These are phyloP conservation scores for Pagrus major DNA, from an alignment of 2,113 vertebrate genomes.

Conservation along the genomic window DNA sequence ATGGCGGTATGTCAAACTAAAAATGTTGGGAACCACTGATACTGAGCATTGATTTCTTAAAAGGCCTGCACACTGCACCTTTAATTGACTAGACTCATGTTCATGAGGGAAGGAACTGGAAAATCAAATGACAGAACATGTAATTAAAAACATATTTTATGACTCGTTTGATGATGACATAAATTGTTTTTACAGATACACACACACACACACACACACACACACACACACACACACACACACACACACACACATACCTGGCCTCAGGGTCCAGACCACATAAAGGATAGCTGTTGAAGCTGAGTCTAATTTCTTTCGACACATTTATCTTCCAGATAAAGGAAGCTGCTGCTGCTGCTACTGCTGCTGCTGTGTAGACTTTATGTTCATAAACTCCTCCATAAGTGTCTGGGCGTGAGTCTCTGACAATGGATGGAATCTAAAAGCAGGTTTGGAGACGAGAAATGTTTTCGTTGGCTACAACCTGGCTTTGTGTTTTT, in stretches of 20 bases:
- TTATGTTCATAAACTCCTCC: background rate
- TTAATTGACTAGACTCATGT: background rate
- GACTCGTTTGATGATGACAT: background rate
- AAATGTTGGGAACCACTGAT: background rate
- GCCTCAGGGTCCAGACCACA: slow-evolving; percentile 10
- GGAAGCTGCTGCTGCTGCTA: background rate
- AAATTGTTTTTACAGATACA: background rate
- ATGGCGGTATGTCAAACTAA: background rate
- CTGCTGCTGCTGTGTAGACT: background rate
- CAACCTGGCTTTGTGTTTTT: slow-evolving; percentile 3
- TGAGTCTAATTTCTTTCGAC: slow-evolving; percentile 30
- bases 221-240: background rate
- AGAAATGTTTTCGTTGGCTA: background rate
- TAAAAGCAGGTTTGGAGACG: background rate
- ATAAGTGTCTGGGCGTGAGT: background rate
- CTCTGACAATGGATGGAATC: background rate
- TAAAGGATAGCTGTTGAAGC: slow-evolving; percentile 9
- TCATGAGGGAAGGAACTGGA: background rate
- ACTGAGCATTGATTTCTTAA: background rate
- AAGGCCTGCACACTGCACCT: background rate
- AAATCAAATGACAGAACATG: background rate
- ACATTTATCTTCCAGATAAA: slow-evolving; percentile 12
- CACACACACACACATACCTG: background rate
- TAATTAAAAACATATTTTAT: background rate
- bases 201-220: background rate